These are phyloP conservation scores for Steinernema carpocapsae DNA, from an alignment of 2,888 invertebrate genomes.

Conservation along the genomic window DNA sequence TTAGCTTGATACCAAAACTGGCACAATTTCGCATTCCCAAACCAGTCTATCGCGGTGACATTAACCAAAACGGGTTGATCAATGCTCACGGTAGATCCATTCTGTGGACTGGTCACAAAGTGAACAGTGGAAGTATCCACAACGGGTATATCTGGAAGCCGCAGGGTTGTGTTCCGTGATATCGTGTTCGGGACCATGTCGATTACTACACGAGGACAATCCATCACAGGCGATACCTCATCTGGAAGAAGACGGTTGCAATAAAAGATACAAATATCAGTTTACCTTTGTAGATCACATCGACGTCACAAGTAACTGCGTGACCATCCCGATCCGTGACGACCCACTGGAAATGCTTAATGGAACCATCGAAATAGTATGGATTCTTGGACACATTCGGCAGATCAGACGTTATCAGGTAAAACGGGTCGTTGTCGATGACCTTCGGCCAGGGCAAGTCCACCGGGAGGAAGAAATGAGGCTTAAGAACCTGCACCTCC, in stretches of 20 bases:
- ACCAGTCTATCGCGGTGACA: conserved; percentile 22
- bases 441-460: conserved; percentile 42
- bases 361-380: conserved; percentile 44
- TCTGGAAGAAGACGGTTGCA: neutral
- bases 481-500: conserved; percentile 35
- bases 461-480: conserved; percentile 37
- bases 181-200: conserved; percentile 17
- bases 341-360: conserved; percentile 43
- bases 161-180: conserved; percentile 9
- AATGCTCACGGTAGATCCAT: conserved; percentile 23
- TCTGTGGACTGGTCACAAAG: conserved; percentile 24
- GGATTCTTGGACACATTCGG: conserved; percentile 36
- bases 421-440: conserved; percentile 45
- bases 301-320: conserved; percentile 18
- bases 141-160: conserved; percentile 8
- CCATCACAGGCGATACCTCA: conserved; percentile 12
- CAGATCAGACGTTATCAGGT: conserved; percentile 31
- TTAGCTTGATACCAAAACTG: conserved; percentile 28
- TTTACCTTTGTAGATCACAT: conserved; percentile 19
- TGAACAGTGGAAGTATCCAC: conserved; percentile 27
- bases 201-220: conserved; percentile 2
- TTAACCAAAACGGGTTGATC: conserved; percentile 13
- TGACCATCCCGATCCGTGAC: conserved; percentile 42
- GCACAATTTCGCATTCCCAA: conserved; percentile 13
- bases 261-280: neutral